Conservation (phyloP, 2,797 vertebrate genomes). For the Discoglossus pictus region DNA sequence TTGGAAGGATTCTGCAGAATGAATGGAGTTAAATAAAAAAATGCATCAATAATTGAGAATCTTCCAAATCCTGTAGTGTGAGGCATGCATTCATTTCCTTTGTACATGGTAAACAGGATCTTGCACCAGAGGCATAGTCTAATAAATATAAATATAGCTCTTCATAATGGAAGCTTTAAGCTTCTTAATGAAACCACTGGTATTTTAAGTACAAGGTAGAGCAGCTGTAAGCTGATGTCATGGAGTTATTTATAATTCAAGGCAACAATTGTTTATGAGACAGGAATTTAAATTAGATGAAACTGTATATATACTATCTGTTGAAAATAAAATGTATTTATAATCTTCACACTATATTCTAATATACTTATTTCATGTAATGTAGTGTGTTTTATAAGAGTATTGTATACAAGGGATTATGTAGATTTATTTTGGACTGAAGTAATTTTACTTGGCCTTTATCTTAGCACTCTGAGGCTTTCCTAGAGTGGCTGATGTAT, state of each 20-base stretch:
- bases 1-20: not conserved
- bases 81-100: conserved; percentile 22
- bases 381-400: too few relatives aligned
- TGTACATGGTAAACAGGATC: conserved; percentile 41
- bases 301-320: too few relatives aligned
- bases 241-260: conserved; percentile 40
- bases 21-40: conserved; percentile 14
- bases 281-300: not conserved
- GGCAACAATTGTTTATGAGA: conserved; percentile 7
- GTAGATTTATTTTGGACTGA: too few relatives aligned
- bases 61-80: conserved; percentile 34
- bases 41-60: conserved; percentile 36
- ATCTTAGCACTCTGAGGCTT: too few relatives aligned
- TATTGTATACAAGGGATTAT: too few relatives aligned
- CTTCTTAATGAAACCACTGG: conserved; percentile 41
- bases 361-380: too few relatives aligned
- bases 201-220: conserved; percentile 20
- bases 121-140: conserved; percentile 36
- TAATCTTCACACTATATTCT: too few relatives aligned
- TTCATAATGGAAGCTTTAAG: conserved; percentile 40
- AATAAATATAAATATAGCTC: conserved; percentile 45
- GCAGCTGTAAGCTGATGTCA: conserved; percentile 31
- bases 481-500: too few relatives aligned
- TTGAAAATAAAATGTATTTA: too few relatives aligned
- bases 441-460: too few relatives aligned